These are phyloP conservation scores for Acanthis flammea DNA, from an alignment of 2,797 vertebrate species.

Conservation along the genomic window DNA sequence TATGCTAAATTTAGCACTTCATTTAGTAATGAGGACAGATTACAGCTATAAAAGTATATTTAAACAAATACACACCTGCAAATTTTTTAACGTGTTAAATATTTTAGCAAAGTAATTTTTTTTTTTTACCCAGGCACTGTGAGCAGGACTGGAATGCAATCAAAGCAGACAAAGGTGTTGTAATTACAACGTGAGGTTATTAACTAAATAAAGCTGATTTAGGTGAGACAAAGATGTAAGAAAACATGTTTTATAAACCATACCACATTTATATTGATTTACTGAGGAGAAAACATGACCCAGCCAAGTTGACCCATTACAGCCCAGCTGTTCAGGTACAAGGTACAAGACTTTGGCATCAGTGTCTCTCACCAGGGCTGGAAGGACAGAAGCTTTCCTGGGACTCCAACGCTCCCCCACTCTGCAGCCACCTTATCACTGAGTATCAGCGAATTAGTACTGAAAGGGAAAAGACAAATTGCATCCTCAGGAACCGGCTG, in stretches of 20 bases:
- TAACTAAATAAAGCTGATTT: neutral
- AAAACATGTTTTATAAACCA: neutral
- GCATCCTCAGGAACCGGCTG: fast-evolving
- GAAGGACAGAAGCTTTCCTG: no score
- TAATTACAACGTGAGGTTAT: neutral
- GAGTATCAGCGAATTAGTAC: fast-evolving
- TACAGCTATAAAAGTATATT: neutral
- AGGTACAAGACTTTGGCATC: fast-evolving
- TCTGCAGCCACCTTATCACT: neutral
- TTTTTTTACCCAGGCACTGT: neutral
- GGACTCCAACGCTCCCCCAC: fast-evolving
- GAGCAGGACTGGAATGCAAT: neutral
- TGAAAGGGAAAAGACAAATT: fast-evolving
- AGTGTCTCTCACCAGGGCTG: neutral
- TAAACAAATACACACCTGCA: constrained; percentile 29
- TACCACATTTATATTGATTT: neutral
- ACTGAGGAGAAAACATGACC: neutral
- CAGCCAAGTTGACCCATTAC: neutral
- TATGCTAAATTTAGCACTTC: constrained; percentile 33
- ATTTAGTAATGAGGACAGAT: constrained; percentile 31
- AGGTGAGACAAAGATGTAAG: neutral
- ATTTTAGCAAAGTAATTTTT: neutral
- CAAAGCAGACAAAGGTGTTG: neutral
- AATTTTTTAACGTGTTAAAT: neutral
- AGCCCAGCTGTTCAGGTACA: fast-evolving